Base-by-base conservation (phyloP, 2,797 vertebrate species). In the Galaxias olidus region DNA sequence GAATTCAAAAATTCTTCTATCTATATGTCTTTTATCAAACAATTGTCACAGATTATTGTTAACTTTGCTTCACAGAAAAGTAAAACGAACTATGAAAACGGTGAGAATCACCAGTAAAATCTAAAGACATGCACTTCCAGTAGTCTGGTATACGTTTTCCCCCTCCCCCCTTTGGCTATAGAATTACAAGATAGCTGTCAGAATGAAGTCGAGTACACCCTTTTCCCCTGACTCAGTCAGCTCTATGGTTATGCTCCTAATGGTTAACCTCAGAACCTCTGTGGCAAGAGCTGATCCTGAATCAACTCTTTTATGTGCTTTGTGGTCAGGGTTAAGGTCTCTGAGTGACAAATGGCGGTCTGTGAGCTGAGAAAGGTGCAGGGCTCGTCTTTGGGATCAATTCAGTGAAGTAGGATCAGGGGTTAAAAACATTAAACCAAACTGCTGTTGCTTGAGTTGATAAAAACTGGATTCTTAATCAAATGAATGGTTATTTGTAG, bases 1-100 rank as follows among this genome's bases (percentile, higher is more conserved):
- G 45, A 83, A 77, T 70, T n/a, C 19, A 11, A 41, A 80, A 86
- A 68, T 74, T 75, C 52, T 69, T 74, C n/a, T n/a, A n/a, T n/a
- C n/a, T n/a, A n/a, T n/a, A n/a, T n/a, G n/a, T n/a, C 61, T 72
- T 52, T 71, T 68, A 75, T 67, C 67, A 51, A 76, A 78, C 69
- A 79, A 69, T 61, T 67, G 76, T 41, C 55, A 71, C 58, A n/a
- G 9, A 51, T 76, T 74, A 6, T 30, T 30, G 30, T 66, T 54
- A 43, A 57, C 48, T 73, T 64, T 57, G 1, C 60, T 77, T 72
- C 51, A 1, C 48, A 78, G 76, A 69, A 77, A 63, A 73, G 59
- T 11, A 57, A 53, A 46, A 40, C 9, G 12, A 66, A 11, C 50
- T n/a, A 53, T 53, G 66, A 67, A 65, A 72, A 55, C 59, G 53